These are phyloP conservation scores for Holocentrus rufus DNA, from an alignment of 2,797 vertebrate species.

Conservation along the genomic window DNA sequence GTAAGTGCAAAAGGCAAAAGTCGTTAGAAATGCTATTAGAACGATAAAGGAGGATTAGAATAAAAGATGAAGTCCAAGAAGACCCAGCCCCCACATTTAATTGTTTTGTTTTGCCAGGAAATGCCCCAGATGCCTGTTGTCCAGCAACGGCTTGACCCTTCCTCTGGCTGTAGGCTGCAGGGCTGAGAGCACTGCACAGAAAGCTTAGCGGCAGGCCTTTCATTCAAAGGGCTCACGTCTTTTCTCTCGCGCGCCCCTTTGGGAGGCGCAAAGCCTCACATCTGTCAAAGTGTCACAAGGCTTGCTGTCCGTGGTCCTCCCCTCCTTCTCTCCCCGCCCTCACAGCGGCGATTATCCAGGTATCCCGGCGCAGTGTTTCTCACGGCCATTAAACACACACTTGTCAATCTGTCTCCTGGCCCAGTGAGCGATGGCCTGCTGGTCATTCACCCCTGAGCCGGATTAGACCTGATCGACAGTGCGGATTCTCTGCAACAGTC, in stretches of 20 bases:
- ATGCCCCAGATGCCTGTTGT: slow-evolving; percentile 72
- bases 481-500: slow-evolving; percentile 7
- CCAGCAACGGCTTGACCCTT: slow-evolving; percentile 71
- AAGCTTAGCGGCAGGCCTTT: slow-evolving; percentile 66
- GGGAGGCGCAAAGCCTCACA: slow-evolving; percentile 71
- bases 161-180: slow-evolving; percentile 56
- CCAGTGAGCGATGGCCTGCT: slow-evolving; percentile 41
- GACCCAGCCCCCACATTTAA: slow-evolving; percentile 65
- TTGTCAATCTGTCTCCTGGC: slow-evolving; percentile 64
- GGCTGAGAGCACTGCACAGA: slow-evolving; percentile 60
- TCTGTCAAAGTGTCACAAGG: slow-evolving; percentile 80
- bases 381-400: slow-evolving; percentile 74
- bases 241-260: slow-evolving; percentile 52
- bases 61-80: slow-evolving; percentile 46
- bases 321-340: slow-evolving; percentile 43
- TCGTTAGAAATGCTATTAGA: slow-evolving; percentile 10
- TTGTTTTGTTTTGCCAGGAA: slow-evolving; percentile 70
- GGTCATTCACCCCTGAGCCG: slow-evolving; percentile 26
- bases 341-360: slow-evolving; percentile 58
- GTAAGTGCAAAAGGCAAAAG: not conserved
- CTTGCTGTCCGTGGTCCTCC: slow-evolving; percentile 51
- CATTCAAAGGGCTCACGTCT: slow-evolving; percentile 49
- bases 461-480: slow-evolving; percentile 46
- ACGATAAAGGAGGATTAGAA: slow-evolving; percentile 17
- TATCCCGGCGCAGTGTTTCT: slow-evolving; percentile 65